Evolutionary conservation across 1,140 invertebrate species (phyloP).

Genomic region (Apolygus lucorum): DNA sequence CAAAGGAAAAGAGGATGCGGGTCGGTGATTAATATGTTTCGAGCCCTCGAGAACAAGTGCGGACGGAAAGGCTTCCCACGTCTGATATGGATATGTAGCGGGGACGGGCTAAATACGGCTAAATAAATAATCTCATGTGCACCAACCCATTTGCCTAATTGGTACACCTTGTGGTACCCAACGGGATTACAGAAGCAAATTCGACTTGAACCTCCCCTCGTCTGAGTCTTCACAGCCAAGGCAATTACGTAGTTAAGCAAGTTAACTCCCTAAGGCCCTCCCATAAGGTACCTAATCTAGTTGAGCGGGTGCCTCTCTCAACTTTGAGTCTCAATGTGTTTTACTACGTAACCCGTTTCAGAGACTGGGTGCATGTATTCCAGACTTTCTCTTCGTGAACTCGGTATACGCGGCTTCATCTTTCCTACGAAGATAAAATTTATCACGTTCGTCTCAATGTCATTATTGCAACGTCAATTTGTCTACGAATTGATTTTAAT

Average conservation of each 20-base stretch:
- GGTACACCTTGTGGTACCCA: slow-evolving; percentile 16
- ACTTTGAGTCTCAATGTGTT: neutral
- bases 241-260: slow-evolving; percentile 12
- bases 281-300: slow-evolving; percentile 3
- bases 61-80: neutral
- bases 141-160: slow-evolving; percentile 13
- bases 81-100: slow-evolving; percentile 3
- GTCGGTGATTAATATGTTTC: slow-evolving; percentile 4
- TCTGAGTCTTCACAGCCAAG: neutral
- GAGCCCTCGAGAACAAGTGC: neutral
- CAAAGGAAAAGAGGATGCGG: slow-evolving; percentile 3
- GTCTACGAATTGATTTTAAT: too few relatives aligned
- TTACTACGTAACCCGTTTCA: neutral
- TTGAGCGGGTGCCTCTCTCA: neutral
- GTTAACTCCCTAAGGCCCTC: slow-evolving; percentile 13
- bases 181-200: slow-evolving; percentile 5
- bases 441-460: too few relatives aligned
- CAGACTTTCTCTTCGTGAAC: too few relatives aligned
- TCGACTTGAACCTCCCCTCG: neutral
- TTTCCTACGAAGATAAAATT: too few relatives aligned
- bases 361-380: neutral
- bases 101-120: neutral
- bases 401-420: too few relatives aligned
- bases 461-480: too few relatives aligned
- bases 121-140: slow-evolving; percentile 10